Conservation (phyloP, 2,797 vertebrate genomes). For the Apodemus agrarius region DNA sequence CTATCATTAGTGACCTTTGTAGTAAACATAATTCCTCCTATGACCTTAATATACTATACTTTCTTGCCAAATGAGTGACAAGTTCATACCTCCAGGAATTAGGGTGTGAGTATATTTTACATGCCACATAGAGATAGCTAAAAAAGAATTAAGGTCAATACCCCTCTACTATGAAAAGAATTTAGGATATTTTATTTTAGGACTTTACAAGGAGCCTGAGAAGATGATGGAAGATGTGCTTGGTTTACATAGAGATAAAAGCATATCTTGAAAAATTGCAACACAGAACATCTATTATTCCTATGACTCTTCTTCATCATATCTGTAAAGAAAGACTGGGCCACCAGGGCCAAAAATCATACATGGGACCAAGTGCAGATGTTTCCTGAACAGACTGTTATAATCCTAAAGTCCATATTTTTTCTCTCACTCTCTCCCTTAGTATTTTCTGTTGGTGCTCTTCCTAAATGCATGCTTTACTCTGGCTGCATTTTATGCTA, state of each 20-base stretch:
- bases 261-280: neutral
- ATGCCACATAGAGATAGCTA: neutral
- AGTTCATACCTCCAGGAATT: neutral
- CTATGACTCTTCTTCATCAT: neutral
- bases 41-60: neutral
- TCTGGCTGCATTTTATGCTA: neutral
- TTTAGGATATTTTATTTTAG: neutral
- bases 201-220: neutral
- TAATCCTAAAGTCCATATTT: neutral
- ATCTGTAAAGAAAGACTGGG: neutral
- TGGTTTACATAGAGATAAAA: neutral
- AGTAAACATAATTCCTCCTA: neutral
- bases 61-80: neutral
- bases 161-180: neutral
- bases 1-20: neutral
- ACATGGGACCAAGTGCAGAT: neutral
- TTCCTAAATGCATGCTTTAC: neutral
- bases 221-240: neutral
- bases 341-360: neutral
- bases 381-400: neutral
- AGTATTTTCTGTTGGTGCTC: neutral
- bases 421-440: neutral
- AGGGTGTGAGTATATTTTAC: neutral
- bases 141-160: neutral
- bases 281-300: neutral